phyloP scores from a whole-genome alignment of 2,888 invertebrate species.

The Odontomyia ornata region DNA sequence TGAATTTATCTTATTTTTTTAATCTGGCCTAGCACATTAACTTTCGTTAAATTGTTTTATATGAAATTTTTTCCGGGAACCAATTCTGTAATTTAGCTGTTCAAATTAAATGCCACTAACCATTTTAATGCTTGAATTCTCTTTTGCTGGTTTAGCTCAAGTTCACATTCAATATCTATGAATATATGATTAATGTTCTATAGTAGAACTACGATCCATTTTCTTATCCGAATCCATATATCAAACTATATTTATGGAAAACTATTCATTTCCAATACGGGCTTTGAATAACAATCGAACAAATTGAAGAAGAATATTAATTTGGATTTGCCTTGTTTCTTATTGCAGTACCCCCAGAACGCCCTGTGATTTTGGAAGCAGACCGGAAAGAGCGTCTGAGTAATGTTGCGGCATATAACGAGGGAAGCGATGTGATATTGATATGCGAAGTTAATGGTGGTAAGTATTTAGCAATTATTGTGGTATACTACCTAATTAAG shows the following conservation, averaged over 20 bases:
- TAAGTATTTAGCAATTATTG: constrained; percentile 61
- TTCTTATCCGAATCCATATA: not conserved
- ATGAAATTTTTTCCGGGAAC: no score
- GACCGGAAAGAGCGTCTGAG: constrained; percentile 79
- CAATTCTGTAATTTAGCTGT: no score
- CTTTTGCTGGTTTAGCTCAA: no score
- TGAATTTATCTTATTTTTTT: no score
- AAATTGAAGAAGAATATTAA: not conserved
- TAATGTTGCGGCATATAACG: constrained; percentile 84
- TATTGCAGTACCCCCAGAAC: constrained; percentile 79
- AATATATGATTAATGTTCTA: not conserved
- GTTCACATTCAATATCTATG: no score
- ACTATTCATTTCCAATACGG: constrained; percentile 19
- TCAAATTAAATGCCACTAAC: no score
- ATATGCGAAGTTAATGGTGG: constrained; percentile 86
- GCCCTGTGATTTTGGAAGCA: constrained; percentile 83
- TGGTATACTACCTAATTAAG: constrained; percentile 9
- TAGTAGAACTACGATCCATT: not conserved
- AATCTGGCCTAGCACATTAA: no score
- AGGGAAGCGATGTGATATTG: constrained; percentile 82
- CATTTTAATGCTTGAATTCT: no score
- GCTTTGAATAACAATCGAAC: constrained; percentile 18
- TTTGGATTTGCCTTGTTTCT: not conserved
- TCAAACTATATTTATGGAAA: not conserved
- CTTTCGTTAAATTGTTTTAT: no score